Evolutionary conservation across 2,888 invertebrate genomes (phyloP), one percentile per base, ranked within the genome.

Genomic region (Glaucopsyche alexis): DNA sequence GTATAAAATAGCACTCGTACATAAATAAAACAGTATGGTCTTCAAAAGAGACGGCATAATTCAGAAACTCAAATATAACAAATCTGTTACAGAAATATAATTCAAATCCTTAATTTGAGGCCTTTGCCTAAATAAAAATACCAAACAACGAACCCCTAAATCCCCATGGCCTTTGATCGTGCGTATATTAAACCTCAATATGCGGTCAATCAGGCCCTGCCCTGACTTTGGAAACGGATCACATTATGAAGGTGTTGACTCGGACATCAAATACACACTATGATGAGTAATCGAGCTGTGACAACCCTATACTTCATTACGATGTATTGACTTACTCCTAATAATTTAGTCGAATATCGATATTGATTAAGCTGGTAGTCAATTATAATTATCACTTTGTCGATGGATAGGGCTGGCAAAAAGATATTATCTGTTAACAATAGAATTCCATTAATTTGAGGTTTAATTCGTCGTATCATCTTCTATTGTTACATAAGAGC

Each of bases 211-310:
- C 81, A 83, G 83, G 83, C 86, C 87, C 85, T 47, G 83, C 86
- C 87, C 85, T 47, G 70, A 50, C 84, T 83, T 84, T 82, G 82
- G 85, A 85, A 83, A 81, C 80, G 80, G 84, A 88, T 90, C 88
- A 84, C 84, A 86, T 90, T 88, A 86, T 87, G 79, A 80, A 89
- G 85, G 86, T 87, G 87, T 89, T 87, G 87, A 88, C 87, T 82
- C 82, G 82, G 81, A 78, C 84, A 85, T 86, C 86, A 88, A 88
- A 86, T 84, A 86, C 80, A 80, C 80, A 83, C 84, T 83, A 83
- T 85, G 81, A 80, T 79, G 81, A 82, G 82, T 87, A 90, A 90
- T 89, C 87, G 87, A 87, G 83, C 80, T 77, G 77, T 77, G 79
- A 80, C 81, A 82, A 83, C 79, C 80, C 79, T 80, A 60, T 83